Conservation (phyloP, 2,888 invertebrate species). For the Ectemnius cavifrons region DNA sequence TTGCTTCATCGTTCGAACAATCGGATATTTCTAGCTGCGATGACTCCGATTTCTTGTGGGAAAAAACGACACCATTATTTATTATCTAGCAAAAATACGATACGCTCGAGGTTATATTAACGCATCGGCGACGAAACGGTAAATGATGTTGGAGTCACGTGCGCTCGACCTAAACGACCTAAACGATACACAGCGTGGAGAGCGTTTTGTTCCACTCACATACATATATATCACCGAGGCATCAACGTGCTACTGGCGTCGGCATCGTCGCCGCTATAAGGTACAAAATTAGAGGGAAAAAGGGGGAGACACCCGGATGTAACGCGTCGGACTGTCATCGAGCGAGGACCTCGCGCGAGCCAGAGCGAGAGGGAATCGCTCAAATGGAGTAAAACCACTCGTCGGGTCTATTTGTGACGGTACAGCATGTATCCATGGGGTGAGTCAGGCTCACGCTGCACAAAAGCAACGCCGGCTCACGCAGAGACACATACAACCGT, state of each 20-base stretch:
- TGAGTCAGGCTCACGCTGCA: conserved; percentile 23
- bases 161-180: no score
- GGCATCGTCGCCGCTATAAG: conserved; percentile 8
- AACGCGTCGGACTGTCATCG: conserved; percentile 58
- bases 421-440: conserved; percentile 19
- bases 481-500: neutral
- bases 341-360: conserved; percentile 31
- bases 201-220: no score
- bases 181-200: no score
- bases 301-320: conserved; percentile 49
- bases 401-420: conserved; percentile 49
- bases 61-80: neutral
- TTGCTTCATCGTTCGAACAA: neutral
- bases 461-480: conserved; percentile 25
- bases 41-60: neutral
- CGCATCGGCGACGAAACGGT: neutral
- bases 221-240: neutral
- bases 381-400: conserved; percentile 38
- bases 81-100: neutral
- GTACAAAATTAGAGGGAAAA: conserved; percentile 51
- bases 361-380: conserved; percentile 39
- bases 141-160: no score
- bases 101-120: neutral
- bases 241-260: neutral
- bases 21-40: conserved; percentile 3